Conservation (phyloP, 1,140 invertebrate species). For the Sminthurinus signatus region DNA sequence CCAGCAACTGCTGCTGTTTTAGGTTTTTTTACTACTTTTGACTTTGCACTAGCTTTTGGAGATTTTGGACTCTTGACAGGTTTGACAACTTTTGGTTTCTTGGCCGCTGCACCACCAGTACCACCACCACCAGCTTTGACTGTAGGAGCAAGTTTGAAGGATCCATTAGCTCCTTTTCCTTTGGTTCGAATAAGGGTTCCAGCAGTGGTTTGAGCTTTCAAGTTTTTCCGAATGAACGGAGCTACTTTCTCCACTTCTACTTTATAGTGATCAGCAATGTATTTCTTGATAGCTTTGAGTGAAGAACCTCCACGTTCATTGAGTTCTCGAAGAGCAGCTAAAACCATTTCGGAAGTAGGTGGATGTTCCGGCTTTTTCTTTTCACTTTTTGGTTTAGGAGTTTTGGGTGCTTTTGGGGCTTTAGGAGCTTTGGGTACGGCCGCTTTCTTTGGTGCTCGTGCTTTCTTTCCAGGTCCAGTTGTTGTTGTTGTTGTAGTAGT, state of each 20-base stretch:
- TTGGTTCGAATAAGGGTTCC: slow-evolving; percentile 42
- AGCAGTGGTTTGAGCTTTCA: slow-evolving; percentile 47
- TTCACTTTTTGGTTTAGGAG: slow-evolving; percentile 32
- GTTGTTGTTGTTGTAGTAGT: too few species aligned
- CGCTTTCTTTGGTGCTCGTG: too few species aligned
- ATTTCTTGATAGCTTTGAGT: slow-evolving; percentile 13
- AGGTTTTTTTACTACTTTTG: slow-evolving; percentile 37
- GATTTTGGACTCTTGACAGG: background rate
- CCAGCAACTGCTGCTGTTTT: background rate
- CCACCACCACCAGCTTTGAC: slow-evolving; percentile 38
- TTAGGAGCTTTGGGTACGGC: too few species aligned
- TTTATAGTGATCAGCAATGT: slow-evolving; percentile 42
- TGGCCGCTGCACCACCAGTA: slow-evolving; percentile 27
- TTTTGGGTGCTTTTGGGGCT: too few species aligned
- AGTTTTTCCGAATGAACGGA: slow-evolving; percentile 48
- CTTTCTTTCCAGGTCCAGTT: too few species aligned
- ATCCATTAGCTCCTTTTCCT: slow-evolving; percentile 44
- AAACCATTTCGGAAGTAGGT: slow-evolving; percentile 46
- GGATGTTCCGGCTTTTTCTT: slow-evolving; percentile 44
- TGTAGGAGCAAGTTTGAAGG: slow-evolving; percentile 42
- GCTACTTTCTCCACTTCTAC: slow-evolving; percentile 43
- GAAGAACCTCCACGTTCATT: slow-evolving; percentile 41
- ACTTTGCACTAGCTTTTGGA: slow-evolving; percentile 29
- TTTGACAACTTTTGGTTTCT: slow-evolving; percentile 41
- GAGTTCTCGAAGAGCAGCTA: slow-evolving; percentile 44